Evolutionary conservation across 2,888 invertebrate species (phyloP).

Genomic region (Brachyptera risi): DNA sequence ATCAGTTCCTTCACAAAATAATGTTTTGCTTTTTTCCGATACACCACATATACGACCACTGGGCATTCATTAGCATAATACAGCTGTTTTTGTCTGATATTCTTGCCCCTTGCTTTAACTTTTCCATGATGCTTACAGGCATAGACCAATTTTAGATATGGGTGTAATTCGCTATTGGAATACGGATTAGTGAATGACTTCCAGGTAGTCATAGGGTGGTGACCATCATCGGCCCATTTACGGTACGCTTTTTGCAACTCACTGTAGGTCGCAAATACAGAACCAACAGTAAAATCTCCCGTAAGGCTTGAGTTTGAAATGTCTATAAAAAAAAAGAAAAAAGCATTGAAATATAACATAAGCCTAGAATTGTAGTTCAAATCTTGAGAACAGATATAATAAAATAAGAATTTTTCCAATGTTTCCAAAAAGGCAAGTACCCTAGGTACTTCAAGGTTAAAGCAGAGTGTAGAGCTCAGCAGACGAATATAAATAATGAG

Average conservation of each 20-base stretch:
- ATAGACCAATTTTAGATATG: not conserved
- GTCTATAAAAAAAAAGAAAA: slow-evolving; percentile 16
- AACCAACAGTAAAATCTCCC: not conserved
- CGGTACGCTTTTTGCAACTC: not conserved
- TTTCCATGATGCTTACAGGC: not conserved
- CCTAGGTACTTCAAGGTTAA: too few relatives aligned
- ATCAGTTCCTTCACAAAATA: not conserved
- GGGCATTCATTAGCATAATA: not conserved
- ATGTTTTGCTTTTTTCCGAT: not conserved
- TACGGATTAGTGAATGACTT: not conserved
- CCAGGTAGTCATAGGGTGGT: not conserved
- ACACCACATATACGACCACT: not conserved
- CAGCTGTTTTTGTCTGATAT: not conserved
- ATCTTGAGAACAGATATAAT: too few relatives aligned
- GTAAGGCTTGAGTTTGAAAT: not conserved
- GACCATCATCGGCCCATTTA: slow-evolving; percentile 9
- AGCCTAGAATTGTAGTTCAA: too few relatives aligned
- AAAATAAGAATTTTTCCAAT: too few relatives aligned
- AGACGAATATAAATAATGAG: too few relatives aligned
- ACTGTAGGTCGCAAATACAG: slow-evolving; percentile 1
- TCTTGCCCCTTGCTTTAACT: not conserved
- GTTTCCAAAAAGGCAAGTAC: too few relatives aligned
- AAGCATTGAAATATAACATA: too few relatives aligned
- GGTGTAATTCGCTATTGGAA: not conserved
- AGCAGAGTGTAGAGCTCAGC: too few relatives aligned